Conservation (phyloP, 2,797 vertebrate species). For the Arnoldichthys spilopterus region DNA sequence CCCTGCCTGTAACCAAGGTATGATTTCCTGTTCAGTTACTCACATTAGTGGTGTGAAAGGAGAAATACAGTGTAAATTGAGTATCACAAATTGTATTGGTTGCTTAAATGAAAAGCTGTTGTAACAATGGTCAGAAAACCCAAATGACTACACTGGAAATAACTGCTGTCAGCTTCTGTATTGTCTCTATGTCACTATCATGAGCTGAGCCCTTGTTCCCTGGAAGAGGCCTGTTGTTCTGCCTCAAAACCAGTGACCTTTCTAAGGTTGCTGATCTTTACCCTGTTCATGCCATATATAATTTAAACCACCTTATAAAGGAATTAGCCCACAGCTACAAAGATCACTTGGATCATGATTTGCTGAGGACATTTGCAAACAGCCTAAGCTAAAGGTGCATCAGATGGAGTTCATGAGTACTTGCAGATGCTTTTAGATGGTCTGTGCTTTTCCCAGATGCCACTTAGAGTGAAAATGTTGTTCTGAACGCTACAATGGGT, state of each 20-base stretch:
- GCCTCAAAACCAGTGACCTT: background rate
- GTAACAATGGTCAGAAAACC: background rate
- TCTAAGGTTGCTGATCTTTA: background rate
- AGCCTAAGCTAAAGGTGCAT: background rate
- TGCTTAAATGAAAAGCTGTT: background rate
- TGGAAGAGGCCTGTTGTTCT: background rate
- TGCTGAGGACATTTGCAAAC: background rate
- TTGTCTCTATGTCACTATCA: background rate
- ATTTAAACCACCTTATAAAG: background rate
- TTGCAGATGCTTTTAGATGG: background rate
- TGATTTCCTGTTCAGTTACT: no score
- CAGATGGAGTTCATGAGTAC: background rate
- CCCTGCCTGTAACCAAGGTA: no score
- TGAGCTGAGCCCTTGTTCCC: background rate
- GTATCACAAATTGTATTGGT: no score
- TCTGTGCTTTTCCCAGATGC: background rate
- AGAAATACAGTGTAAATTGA: background rate
- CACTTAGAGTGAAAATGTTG: background rate
- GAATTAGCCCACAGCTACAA: background rate
- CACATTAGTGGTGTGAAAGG: no score
- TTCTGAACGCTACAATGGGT: background rate
- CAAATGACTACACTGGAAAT: background rate
- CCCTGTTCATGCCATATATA: background rate
- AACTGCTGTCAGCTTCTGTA: background rate
- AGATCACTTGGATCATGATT: background rate